phyloP scores from a whole-genome alignment of 2,797 vertebrate genomes.

The Enteromius fasciolatus region DNA sequence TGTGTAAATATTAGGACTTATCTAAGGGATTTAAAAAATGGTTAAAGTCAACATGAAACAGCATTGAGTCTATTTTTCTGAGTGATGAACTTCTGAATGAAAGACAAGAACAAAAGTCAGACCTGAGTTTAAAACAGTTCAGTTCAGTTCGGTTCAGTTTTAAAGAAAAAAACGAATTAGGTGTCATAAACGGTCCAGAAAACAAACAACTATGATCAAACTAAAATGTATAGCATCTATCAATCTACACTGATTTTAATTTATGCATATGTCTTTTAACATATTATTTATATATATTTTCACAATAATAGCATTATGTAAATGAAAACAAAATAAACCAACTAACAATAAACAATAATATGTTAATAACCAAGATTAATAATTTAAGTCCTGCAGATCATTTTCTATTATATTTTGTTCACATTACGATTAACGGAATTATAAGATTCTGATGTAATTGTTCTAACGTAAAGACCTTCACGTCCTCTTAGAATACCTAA shows the following conservation, averaged over 20 bases:
- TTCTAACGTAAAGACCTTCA: not conserved
- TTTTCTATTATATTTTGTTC: not conserved
- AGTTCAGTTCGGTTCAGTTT: too few relatives aligned
- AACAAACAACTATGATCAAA: not conserved
- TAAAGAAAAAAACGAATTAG: not conserved
- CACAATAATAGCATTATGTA: not conserved
- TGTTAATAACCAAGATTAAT: not conserved
- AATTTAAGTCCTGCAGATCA: not conserved
- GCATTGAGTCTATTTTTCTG: not conserved
- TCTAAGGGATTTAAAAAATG: not conserved
- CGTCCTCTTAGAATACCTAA: not conserved
- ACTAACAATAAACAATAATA: not conserved
- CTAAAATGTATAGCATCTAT: not conserved
- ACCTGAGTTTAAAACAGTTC: not conserved
- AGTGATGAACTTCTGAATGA: not conserved
- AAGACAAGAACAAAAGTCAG: not conserved
- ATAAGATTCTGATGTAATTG: not conserved
- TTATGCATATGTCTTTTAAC: not conserved
- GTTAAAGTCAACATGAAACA: not conserved
- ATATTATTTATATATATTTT: not conserved
- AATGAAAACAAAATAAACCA: not conserved
- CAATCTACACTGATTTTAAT: not conserved
- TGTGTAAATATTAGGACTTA: conserved; percentile 29
- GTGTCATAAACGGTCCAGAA: not conserved
- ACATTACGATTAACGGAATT: not conserved